phyloP scores from a whole-genome alignment of 92 coral and sea anemone genomes.

The Paragorgia papillata region DNA sequence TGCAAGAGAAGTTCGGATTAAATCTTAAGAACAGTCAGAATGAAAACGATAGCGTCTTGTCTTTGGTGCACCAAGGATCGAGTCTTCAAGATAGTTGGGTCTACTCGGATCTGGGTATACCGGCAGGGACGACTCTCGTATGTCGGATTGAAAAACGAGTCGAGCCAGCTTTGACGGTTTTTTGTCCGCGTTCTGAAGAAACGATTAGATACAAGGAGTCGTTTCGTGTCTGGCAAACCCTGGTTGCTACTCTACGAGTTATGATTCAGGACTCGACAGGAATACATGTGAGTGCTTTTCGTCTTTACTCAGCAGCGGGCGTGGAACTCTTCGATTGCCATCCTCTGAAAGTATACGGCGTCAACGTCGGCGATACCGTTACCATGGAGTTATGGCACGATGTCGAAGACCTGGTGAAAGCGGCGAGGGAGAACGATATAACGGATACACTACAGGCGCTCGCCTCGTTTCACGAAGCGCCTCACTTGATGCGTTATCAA shows the following conservation, averaged over 20 bases:
- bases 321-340: slow-evolving; percentile 88
- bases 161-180: slow-evolving; percentile 69
- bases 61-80: slow-evolving; percentile 77
- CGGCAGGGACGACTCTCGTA: slow-evolving; percentile 79
- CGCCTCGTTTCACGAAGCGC: slow-evolving; percentile 74
- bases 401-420: slow-evolving; percentile 74
- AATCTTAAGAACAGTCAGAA: slow-evolving; percentile 70
- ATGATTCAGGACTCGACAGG: slow-evolving; percentile 87
- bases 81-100: slow-evolving; percentile 83
- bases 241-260: slow-evolving; percentile 64
- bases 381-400: slow-evolving; percentile 93
- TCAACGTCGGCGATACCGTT: slow-evolving; percentile 74
- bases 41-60: slow-evolving; percentile 64
- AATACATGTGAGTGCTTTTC: slow-evolving; percentile 87
- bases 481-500: slow-evolving; percentile 80
- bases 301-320: slow-evolving; percentile 70
- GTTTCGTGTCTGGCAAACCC: slow-evolving; percentile 82
- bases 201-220: slow-evolving; percentile 66
- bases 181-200: slow-evolving; percentile 69
- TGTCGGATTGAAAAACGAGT: slow-evolving; percentile 74
- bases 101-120: slow-evolving; percentile 80
- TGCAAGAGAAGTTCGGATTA: slow-evolving; percentile 74
- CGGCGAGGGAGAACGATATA: slow-evolving; percentile 82
- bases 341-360: slow-evolving; percentile 72
- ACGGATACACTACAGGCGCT: slow-evolving; percentile 80